Percentiles rank a stretch among this genome's conserved stretches.
These are phyloP conservation scores for Pachyrhynchus sulphureomaculatus DNA, from an alignment of 1,140 invertebrate genomes.

Conservation along the genomic window DNA sequence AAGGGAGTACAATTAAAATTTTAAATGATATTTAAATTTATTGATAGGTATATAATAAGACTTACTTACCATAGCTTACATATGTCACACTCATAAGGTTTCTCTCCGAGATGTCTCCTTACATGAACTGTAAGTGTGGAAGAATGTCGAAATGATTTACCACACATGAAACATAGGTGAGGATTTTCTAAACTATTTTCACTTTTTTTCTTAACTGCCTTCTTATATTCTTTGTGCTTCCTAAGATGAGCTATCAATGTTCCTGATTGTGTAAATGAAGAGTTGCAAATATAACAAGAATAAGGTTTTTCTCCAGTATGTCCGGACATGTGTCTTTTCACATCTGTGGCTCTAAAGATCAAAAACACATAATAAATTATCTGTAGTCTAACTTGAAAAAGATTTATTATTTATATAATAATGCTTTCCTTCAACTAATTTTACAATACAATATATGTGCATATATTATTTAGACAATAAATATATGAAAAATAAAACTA, in stretches of 20 bases:
- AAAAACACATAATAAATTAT: too few species aligned
- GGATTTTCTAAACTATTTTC: constrained; percentile 4
- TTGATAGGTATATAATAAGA: too few species aligned
- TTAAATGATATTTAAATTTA: too few species aligned
- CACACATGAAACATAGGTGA: constrained; percentile 25
- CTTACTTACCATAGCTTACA: constrained; percentile 40
- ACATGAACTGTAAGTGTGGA: constrained; percentile 33
- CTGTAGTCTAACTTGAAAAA: too few species aligned
- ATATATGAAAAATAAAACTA: too few species aligned
- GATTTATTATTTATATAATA: too few species aligned
- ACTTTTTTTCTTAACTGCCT: background rate
- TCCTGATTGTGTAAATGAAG: constrained; percentile 59
- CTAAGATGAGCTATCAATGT: constrained; percentile 55
- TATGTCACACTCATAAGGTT: constrained; percentile 26
- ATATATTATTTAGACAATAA: too few species aligned
- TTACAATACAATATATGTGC: too few species aligned
- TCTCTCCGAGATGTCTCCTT: constrained; percentile 31
- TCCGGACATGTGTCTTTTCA: constrained; percentile 51
- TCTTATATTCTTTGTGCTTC: constrained; percentile 38
- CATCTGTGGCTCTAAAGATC: constrained; percentile 36
- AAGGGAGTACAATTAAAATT: too few species aligned
- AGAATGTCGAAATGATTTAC: constrained; percentile 26
- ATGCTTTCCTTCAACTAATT: too few species aligned
- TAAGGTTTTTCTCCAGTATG: constrained; percentile 74
- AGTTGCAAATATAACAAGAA: constrained; percentile 61